Percentiles rank a stretch among this genome's conserved stretches.
Evolutionary conservation across 1,140 invertebrate species (phyloP).

Genomic region (Apocrypta bakeri): DNA sequence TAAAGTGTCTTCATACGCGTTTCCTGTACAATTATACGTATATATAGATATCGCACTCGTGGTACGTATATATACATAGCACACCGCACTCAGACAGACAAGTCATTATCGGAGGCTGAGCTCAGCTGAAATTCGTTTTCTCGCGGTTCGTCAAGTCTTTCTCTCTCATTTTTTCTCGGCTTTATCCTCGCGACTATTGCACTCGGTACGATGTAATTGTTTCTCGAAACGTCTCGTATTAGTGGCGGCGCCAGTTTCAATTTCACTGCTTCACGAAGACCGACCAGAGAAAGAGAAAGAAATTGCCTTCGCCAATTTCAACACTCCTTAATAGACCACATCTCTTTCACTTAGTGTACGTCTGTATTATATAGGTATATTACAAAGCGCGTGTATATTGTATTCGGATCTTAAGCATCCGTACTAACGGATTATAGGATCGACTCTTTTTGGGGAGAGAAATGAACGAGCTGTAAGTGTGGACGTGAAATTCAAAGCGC

Average conservation of each 20-base stretch:
- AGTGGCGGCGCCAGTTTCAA: background rate
- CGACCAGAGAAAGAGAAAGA: too few relatives aligned
- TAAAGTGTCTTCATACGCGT: background rate
- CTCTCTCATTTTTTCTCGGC: background rate
- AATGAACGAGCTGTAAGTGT: background rate
- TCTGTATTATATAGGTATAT: background rate
- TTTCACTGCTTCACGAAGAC: background rate
- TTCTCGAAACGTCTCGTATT: constrained; percentile 13
- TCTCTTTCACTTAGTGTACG: constrained; percentile 7
- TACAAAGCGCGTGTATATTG: background rate
- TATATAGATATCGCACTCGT: background rate
- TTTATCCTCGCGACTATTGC: background rate
- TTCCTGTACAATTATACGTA: background rate
- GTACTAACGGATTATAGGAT: background rate
- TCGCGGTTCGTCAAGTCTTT: constrained; percentile 2
- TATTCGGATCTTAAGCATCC: background rate
- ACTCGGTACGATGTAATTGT: constrained; percentile 2
- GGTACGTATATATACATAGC: background rate
- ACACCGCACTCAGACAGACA: background rate
- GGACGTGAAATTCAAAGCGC: too few relatives aligned
- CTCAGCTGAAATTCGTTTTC: background rate
- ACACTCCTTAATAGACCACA: background rate
- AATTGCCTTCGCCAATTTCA: constrained; percentile 1
- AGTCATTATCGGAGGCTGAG: background rate
- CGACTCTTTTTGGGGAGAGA: background rate